phyloP scores from a whole-genome alignment of 2,797 vertebrate genomes.

The Acanthurus leucopareius region DNA sequence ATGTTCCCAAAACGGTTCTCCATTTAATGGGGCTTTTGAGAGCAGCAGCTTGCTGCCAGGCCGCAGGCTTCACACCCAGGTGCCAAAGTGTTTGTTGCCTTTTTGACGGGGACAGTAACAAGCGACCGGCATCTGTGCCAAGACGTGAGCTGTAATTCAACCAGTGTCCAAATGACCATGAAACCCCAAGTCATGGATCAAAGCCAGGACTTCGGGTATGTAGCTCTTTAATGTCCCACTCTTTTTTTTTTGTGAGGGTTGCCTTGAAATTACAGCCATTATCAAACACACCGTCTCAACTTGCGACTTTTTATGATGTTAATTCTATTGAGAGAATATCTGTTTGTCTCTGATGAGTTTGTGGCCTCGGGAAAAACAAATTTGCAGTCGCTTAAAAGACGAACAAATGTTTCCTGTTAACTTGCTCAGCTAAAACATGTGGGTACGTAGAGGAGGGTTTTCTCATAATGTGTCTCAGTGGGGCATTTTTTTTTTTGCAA shows the following conservation, averaged over 20 bases:
- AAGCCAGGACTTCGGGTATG: conserved; percentile 21
- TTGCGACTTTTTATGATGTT: conserved; percentile 45
- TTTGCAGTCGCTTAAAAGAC: conserved; percentile 61
- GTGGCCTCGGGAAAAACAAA: conserved; percentile 38
- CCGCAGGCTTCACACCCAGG: conserved; percentile 59
- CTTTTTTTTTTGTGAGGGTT: conserved; percentile 1
- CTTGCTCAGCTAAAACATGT: conserved; percentile 54
- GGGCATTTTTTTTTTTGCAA: conserved; percentile 17
- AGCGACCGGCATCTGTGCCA: conserved; percentile 35
- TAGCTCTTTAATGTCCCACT: conserved; percentile 30
- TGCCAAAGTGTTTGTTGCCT: conserved; percentile 50
- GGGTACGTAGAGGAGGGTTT: conserved; percentile 19
- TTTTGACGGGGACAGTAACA: conserved; percentile 50
- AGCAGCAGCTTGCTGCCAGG: conserved; percentile 42
- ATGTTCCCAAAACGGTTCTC: conserved; percentile 61
- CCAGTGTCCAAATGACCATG: conserved; percentile 41
- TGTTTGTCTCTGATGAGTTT: conserved; percentile 57
- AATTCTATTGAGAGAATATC: conserved; percentile 39
- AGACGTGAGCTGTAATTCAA: conserved; percentile 44
- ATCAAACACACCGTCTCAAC: conserved; percentile 46
- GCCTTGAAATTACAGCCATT: conserved; percentile 48
- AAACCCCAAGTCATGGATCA: conserved; percentile 53
- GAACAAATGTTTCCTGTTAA: conserved; percentile 72
- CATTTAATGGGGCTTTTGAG: conserved; percentile 42
- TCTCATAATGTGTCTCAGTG: conserved; percentile 40